Evolutionary conservation across 2,888 invertebrate species (phyloP), one percentile per base, ranked within the genome.

Genomic region (Timandra comae): DNA sequence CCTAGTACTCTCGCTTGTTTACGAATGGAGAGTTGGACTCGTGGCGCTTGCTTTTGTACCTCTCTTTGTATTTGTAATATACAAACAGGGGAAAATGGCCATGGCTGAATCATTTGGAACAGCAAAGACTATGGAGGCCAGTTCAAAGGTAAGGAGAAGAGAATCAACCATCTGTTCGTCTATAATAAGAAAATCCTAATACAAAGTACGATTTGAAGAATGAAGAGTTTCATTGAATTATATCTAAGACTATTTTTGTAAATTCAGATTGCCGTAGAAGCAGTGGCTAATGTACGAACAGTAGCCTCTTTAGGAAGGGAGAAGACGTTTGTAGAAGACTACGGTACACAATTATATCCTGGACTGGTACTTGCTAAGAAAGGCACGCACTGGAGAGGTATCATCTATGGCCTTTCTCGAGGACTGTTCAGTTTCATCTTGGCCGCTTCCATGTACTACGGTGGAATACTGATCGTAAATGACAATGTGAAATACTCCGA

Each of bases 181-280:
- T n/a, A n/a, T n/a, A n/a, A n/a, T n/a, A n/a, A n/a, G n/a, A n/a
- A n/a, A n/a, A n/a, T n/a, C n/a, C n/a, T n/a, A n/a, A n/a, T n/a
- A n/a, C n/a, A n/a, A n/a, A n/a, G n/a, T n/a, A n/a, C n/a, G n/a
- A n/a, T 6, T 20, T 20, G 7, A 43, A 30, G 25, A 7, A 1
- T 4, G 21, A 10, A 3, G 7, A 23, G 3, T 24, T 7, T 1
- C 13, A 3, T 29, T 12, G 22, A 3, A 1, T 3, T 2, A 23
- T 12, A 9, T 27, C 7, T 29, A 29, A 25, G 35, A 29, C 27
- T 26, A n/a, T 40, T n/a, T n/a, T n/a, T n/a, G n/a, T n/a, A n/a
- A n/a, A n/a, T n/a, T n/a, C n/a, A 90, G 90, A 81, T 93, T 38
- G 92, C 93, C 3, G 91, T 93, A 7, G 94, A 94, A 70, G 93